Percentiles rank a stretch among this genome's conserved stretches.
These are phyloP conservation scores for Anorthoa munda DNA, from an alignment of 2,888 invertebrate species.

Conservation along the genomic window DNA sequence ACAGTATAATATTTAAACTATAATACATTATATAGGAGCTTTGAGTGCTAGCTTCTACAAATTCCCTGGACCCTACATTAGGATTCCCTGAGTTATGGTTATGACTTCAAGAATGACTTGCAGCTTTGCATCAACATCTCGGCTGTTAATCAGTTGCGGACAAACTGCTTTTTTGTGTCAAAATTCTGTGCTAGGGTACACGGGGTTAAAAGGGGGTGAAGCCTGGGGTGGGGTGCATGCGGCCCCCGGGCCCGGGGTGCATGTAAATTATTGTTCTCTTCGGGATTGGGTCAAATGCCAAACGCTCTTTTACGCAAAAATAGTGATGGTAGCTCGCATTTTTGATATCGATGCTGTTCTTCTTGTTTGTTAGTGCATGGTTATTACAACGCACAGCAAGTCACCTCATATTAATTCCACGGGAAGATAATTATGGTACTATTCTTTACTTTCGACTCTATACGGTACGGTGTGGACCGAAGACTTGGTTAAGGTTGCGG, in stretches of 20 bases:
- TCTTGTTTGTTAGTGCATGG: neutral
- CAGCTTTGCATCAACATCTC: constrained; percentile 19
- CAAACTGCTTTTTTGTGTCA: constrained; percentile 52
- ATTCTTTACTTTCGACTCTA: no score
- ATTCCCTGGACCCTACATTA: no score
- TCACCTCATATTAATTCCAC: no score
- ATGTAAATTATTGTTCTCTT: constrained; percentile 79
- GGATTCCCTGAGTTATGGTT: neutral
- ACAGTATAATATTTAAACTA: no score
- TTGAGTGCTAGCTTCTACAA: no score
- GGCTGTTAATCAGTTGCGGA: constrained; percentile 28
- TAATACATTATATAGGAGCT: no score
- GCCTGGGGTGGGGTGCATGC: constrained; percentile 39
- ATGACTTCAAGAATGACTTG: neutral
- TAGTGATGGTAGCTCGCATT: constrained; percentile 62
- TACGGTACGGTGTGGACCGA: no score
- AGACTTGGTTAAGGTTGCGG: no score
- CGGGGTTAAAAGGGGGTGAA: constrained; percentile 8
- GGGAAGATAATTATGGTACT: no score
- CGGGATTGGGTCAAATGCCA: constrained; percentile 75
- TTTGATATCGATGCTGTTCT: constrained; percentile 48
- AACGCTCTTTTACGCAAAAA: constrained; percentile 72
- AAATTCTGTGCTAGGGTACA: constrained; percentile 40
- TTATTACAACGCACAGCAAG: no score
- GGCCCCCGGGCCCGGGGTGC: constrained; percentile 62